phyloP scores from a whole-genome alignment of 1,140 invertebrate genomes.

The Zaprionus kolodkinae region DNA sequence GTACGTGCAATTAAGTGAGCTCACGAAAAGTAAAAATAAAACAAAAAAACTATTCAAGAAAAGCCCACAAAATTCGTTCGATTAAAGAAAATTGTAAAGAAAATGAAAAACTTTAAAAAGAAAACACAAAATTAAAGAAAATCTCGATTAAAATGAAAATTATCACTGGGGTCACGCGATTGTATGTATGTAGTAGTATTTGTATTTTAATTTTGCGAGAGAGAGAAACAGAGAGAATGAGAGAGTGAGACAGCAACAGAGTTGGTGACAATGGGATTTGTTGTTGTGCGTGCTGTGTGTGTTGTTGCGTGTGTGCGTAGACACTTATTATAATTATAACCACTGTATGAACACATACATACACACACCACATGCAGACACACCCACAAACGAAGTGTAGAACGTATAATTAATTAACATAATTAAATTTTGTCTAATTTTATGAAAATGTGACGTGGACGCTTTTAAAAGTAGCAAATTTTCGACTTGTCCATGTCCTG shows the following conservation, averaged over 20 bases:
- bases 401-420: constrained; percentile 16
- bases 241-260: neutral
- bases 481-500: constrained; percentile 33
- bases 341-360: neutral
- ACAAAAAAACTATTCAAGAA: neutral
- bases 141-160: constrained; percentile 28
- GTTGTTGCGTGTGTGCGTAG: neutral
- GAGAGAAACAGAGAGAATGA: constrained; percentile 2
- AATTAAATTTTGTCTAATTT: constrained; percentile 25
- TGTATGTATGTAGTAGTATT: constrained; percentile 71
- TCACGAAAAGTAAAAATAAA: constrained; percentile 34
- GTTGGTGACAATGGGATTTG: neutral
- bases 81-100: constrained; percentile 27
- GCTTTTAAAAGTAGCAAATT: constrained; percentile 48
- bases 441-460: constrained; percentile 13
- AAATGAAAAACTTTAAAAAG: constrained; percentile 11
- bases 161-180: constrained; percentile 3
- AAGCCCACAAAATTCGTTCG: neutral
- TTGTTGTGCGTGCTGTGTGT: neutral
- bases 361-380: neutral
- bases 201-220: constrained; percentile 35
- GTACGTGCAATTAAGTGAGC: constrained; percentile 74
- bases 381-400: constrained; percentile 5
- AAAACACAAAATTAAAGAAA: constrained; percentile 27
- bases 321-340: constrained; percentile 15